phyloP scores from a whole-genome alignment of 2,888 invertebrate species.

The Coleophora deauratella region DNA sequence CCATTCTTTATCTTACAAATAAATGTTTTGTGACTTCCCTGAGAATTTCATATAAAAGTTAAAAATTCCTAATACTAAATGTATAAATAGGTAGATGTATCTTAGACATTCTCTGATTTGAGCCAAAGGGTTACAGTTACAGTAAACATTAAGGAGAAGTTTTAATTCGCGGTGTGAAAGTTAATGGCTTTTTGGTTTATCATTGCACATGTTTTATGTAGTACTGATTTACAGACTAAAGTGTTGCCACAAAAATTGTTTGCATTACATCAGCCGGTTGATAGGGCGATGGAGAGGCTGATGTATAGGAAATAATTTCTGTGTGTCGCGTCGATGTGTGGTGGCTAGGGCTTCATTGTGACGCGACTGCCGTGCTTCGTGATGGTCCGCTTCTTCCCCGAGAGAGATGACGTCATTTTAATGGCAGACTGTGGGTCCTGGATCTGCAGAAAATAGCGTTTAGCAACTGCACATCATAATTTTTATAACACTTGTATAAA shows the following conservation, averaged over 20 bases:
- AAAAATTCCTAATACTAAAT: constrained; percentile 72
- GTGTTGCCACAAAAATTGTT: constrained; percentile 50
- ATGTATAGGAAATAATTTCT: constrained; percentile 60
- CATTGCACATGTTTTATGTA: constrained; percentile 68
- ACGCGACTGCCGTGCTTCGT: not conserved
- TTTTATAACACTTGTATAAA: too few species aligned
- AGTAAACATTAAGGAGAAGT: constrained; percentile 44
- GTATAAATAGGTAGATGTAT: constrained; percentile 66
- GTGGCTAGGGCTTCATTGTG: constrained; percentile 18
- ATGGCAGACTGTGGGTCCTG: constrained; percentile 43
- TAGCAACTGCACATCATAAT: too few species aligned
- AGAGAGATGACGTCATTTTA: constrained; percentile 36
- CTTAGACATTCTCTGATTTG: constrained; percentile 65
- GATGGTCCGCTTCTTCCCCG: constrained; percentile 21
- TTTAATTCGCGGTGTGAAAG: constrained; percentile 47
- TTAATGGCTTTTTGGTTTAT: constrained; percentile 72
- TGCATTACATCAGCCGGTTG: constrained; percentile 44
- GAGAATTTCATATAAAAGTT: constrained; percentile 72
- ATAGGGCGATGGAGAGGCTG: constrained; percentile 54
- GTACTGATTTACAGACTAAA: constrained; percentile 53
- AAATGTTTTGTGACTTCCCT: constrained; percentile 70
- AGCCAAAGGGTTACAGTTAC: constrained; percentile 52
- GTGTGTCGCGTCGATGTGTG: constrained; percentile 34
- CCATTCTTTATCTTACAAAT: constrained; percentile 68
- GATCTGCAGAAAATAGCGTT: constrained; percentile 27